Conservation (phyloP, 2,113 vertebrate species). For the Paramisgurnus dabryanus region DNA sequence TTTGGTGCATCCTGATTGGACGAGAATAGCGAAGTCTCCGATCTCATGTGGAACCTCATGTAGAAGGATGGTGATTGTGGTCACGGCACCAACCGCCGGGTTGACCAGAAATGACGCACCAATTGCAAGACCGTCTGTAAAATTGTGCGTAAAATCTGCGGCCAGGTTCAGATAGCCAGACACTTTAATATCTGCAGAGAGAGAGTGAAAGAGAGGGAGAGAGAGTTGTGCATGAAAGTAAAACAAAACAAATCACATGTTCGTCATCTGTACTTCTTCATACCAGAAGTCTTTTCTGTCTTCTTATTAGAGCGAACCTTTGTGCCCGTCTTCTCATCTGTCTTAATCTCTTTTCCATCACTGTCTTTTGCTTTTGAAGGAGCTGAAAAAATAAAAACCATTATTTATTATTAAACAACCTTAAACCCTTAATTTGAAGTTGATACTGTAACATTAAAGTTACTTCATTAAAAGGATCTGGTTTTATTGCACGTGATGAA, state of each 20-base stretch:
- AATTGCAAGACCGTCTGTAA: slow-evolving; percentile 89
- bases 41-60: slow-evolving; percentile 93
- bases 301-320: slow-evolving; percentile 57
- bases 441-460: too few species aligned
- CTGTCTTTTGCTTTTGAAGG: slow-evolving; percentile 70
- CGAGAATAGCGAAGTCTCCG: slow-evolving; percentile 92
- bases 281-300: slow-evolving; percentile 61
- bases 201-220: neutral
- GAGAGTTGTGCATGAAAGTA: neutral
- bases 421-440: too few species aligned
- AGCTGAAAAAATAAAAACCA: slow-evolving; percentile 49
- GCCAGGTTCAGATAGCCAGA: slow-evolving; percentile 89
- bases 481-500: too few species aligned
- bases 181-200: slow-evolving; percentile 80
- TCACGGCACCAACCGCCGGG: slow-evolving; percentile 79
- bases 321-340: slow-evolving; percentile 47
- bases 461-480: too few species aligned
- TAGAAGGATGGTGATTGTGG: slow-evolving; percentile 88
- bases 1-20: slow-evolving; percentile 92
- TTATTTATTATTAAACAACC: neutral
- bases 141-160: slow-evolving; percentile 90
- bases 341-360: slow-evolving; percentile 68
- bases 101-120: slow-evolving; percentile 88
- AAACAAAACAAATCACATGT: neutral
- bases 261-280: neutral